Evolutionary conservation across 2,888 invertebrate genomes (phyloP).

Genomic region (Leptinotarsa haldemani): DNA sequence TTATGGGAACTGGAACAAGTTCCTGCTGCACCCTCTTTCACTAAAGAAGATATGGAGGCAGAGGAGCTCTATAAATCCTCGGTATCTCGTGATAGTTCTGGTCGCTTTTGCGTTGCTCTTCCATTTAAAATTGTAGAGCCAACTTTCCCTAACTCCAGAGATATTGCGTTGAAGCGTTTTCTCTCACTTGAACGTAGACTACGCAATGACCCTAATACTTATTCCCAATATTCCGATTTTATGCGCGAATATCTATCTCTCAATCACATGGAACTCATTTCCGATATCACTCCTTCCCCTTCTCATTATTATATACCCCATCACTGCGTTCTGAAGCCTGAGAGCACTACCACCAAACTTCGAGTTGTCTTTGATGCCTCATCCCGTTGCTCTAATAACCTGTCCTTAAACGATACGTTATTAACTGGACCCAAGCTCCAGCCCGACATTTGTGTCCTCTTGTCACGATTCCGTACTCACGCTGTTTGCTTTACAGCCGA

Average conservation of each 20-base stretch:
- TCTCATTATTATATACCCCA: constrained; percentile 20
- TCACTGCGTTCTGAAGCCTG: constrained; percentile 24
- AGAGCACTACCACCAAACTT: constrained; percentile 1
- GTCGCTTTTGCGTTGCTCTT: constrained; percentile 17
- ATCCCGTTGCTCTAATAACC: background rate
- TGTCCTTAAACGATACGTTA: background rate
- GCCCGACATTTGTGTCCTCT: background rate
- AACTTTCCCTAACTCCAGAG: constrained; percentile 6
- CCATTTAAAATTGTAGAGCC: constrained; percentile 9
- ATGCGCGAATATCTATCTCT: constrained; percentile 14
- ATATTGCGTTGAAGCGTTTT: constrained; percentile 15
- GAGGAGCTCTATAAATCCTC: constrained; percentile 2
- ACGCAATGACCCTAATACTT: background rate
- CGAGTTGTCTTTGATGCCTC: constrained; percentile 3
- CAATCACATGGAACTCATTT: constrained; percentile 5
- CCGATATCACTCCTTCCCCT: constrained; percentile 12
- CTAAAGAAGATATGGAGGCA: background rate
- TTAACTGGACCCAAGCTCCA: background rate
- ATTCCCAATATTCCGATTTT: constrained; percentile 19
- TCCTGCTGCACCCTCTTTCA: background rate
- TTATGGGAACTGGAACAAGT: constrained; percentile 1
- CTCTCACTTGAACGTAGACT: constrained; percentile 1
- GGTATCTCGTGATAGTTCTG: background rate
- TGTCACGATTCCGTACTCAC: constrained; percentile 1
- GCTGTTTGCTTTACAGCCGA: constrained; percentile 5